These are phyloP conservation scores for Harpegnathos saltator DNA, from an alignment of 1,140 invertebrate species.

Conservation along the genomic window DNA sequence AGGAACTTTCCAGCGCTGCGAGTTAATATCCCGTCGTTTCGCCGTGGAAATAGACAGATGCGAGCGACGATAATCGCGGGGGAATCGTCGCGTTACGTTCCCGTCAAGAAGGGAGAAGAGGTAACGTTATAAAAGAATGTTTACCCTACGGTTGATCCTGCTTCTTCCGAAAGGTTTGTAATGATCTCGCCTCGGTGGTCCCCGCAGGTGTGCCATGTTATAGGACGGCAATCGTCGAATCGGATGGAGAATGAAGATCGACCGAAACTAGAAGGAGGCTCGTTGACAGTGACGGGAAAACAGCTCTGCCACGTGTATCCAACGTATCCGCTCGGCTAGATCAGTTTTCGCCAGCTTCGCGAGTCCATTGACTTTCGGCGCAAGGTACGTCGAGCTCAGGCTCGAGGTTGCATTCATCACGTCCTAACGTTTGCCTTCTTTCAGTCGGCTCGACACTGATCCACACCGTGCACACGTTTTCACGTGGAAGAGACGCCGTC, in stretches of 20 bases:
- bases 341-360: constrained; percentile 80
- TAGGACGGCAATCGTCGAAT: not conserved
- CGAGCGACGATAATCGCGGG: not conserved
- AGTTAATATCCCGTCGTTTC: constrained; percentile 58
- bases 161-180: constrained; percentile 85
- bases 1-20: constrained; percentile 43
- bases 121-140: not conserved
- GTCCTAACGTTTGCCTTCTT: constrained; percentile 32
- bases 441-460: constrained; percentile 37
- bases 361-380: constrained; percentile 74
- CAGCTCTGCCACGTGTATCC: not conserved
- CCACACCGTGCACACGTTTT: not conserved
- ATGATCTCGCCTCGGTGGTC: constrained; percentile 80
- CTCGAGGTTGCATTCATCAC: constrained; percentile 77
- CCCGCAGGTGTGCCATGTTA: constrained; percentile 82
- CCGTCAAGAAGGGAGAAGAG: not conserved
- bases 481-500: constrained; percentile 11
- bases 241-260: not conserved
- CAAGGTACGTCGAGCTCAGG: constrained; percentile 68
- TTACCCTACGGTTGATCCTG: constrained; percentile 79
- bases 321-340: constrained; percentile 55
- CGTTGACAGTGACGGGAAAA: constrained; percentile 26
- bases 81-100: not conserved
- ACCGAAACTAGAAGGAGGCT: constrained; percentile 11
- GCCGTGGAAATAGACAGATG: constrained; percentile 51